Evolutionary conservation across 2,797 vertebrate genomes (phyloP), one percentile per base, ranked within the genome.

Genomic region (Microctenopoma steveboyesi): DNA sequence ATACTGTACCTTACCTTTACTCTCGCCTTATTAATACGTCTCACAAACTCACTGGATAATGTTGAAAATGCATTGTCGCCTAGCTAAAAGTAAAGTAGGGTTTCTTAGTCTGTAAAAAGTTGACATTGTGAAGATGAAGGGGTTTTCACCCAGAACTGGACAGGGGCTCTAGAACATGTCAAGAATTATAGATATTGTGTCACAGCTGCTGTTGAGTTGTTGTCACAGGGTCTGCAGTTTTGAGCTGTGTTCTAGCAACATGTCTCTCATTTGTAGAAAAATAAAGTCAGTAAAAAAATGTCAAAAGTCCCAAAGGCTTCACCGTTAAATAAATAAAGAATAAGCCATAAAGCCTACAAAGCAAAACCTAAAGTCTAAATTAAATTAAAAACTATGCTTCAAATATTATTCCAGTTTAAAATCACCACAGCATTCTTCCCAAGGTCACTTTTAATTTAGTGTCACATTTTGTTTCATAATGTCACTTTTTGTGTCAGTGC

Each of bases 151-250:
- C 52, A 52, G 64, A 68, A 69, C 68, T 76, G 69, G 78, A 80
- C 76, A 67, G 60, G 42, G 42, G 40, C 62, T 63, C 60, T 59
- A 69, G 62, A 82, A 83, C 72, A 74, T 72, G 78, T 79, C 80
- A 71, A 53, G 61, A 63, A 83, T 83, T 85, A 80, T 69, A 77
- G 74, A 83, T 71, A 82, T 74, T 64, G 62, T 83, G 78, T 80
- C 77, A 72, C 66, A 67, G 64, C 62, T 57, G 54, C 74, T 82
- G 79, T 57, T 77, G 69, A 77, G 51, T 33, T 58, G 40, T 68
- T 78, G 78, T 81, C 64, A 70, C 8, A 4, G 49, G 50, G 57
- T 53, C 76, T 43, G 30, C 37, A 42, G 65, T 75, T 73, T 81
- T 11, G 15, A 75, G 61, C 22, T 1, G n/a, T 60, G 27, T 35